Conservation (phyloP, 2,797 vertebrate genomes). For the Salmo trutta region DNA sequence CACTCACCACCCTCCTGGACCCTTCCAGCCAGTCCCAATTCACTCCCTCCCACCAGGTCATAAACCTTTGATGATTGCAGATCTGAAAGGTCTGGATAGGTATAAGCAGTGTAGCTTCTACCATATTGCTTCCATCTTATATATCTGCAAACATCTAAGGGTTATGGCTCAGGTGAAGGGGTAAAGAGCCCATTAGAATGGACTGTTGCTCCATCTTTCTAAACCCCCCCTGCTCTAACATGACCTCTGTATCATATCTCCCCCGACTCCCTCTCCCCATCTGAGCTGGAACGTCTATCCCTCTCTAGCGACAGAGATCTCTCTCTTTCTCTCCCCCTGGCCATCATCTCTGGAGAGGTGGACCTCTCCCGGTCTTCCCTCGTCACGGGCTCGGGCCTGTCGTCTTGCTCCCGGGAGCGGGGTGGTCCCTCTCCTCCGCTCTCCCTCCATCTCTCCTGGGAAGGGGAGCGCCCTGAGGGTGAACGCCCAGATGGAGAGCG, state of each 20-base stretch:
- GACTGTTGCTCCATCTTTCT: slow-evolving; percentile 25
- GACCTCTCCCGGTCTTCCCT: slow-evolving; percentile 52
- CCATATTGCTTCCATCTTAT: too few relatives aligned
- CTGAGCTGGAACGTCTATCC: slow-evolving; percentile 77
- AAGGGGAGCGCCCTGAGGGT: slow-evolving; percentile 32
- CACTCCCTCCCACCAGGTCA: slow-evolving; percentile 11
- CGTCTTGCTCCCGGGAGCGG: slow-evolving; percentile 51
- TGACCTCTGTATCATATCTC: slow-evolving; percentile 57
- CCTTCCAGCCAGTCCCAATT: slow-evolving; percentile 30
- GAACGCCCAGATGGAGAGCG: slow-evolving; percentile 29
- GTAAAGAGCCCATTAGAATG: background rate
- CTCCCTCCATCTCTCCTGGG: slow-evolving; percentile 65
- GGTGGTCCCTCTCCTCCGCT: slow-evolving; percentile 50
- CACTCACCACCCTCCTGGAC: slow-evolving; percentile 31
- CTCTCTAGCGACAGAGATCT: slow-evolving; percentile 74
- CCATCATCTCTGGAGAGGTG: slow-evolving; percentile 62
- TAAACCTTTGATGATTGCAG: slow-evolving; percentile 35
- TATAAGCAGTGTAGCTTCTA: background rate
- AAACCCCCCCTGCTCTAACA: slow-evolving; percentile 41
- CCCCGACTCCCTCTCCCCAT: slow-evolving; percentile 75
- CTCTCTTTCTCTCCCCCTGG: slow-evolving; percentile 67
- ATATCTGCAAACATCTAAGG: slow-evolving; percentile 1
- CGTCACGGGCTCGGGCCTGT: slow-evolving; percentile 9
- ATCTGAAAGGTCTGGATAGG: background rate
- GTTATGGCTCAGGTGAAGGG: background rate